Percentiles rank a stretch among this genome's conserved stretches.
These are phyloP conservation scores for Ciona savignyi DNA, from an alignment of 23 tunicate species.

Conservation along the genomic window DNA sequence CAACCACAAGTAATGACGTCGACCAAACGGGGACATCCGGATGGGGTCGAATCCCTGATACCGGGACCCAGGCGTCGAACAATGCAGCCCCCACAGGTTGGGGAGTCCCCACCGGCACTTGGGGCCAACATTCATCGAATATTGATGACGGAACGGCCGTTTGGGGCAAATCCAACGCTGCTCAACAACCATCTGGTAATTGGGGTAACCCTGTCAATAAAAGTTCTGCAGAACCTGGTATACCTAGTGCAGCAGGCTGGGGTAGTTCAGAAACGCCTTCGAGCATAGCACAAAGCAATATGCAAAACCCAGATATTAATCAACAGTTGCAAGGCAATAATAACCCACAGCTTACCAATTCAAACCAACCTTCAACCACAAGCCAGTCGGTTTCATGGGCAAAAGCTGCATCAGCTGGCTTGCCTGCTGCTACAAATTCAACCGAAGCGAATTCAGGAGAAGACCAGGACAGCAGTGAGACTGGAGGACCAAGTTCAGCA, in stretches of 20 bases:
- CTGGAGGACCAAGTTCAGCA: slow-evolving; percentile 14
- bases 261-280: background rate
- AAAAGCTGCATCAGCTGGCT: slow-evolving; percentile 59
- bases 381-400: slow-evolving; percentile 60
- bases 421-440: slow-evolving; percentile 18
- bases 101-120: slow-evolving; percentile 51
- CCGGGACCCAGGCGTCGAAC: background rate
- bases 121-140: slow-evolving; percentile 36
- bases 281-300: background rate
- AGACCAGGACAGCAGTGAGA: slow-evolving; percentile 13
- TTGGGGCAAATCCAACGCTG: slow-evolving; percentile 51
- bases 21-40: slow-evolving; percentile 16
- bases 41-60: slow-evolving; percentile 43
- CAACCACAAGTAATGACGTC: slow-evolving; percentile 29
- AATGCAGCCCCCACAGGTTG: slow-evolving; percentile 42
- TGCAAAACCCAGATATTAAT: background rate
- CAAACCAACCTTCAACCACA: slow-evolving; percentile 16
- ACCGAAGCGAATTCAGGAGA: slow-evolving; percentile 6
- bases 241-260: slow-evolving; percentile 6
- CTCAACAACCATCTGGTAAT: slow-evolving; percentile 38
- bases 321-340: slow-evolving; percentile 3
- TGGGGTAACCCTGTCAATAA: slow-evolving; percentile 27
- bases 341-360: slow-evolving; percentile 19
- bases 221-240: slow-evolving; percentile 13
- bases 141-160: slow-evolving; percentile 68